Evolutionary conservation across 2,113 vertebrate species (phyloP), one percentile per base, ranked within the genome.

Genomic region (Scopus umbretta): DNA sequence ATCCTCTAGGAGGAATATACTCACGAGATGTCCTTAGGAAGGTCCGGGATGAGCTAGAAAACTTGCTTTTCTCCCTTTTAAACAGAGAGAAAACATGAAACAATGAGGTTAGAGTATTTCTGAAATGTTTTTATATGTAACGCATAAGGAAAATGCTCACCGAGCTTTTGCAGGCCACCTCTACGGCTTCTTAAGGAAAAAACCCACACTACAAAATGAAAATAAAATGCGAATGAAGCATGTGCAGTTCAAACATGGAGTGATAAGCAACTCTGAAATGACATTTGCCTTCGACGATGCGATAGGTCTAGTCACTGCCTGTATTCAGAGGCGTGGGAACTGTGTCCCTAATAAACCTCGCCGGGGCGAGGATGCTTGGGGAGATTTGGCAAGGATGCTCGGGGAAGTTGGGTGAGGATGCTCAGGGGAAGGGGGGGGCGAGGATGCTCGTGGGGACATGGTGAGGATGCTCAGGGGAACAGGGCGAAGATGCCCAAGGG

Each of bases 231-330:
- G 13, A 27, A 29, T n/a, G 26, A 53, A 53, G 16, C 8, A 10
- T 13, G 17, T 6, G 14, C 25, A 3, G 38, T 19, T 30, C 52
- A 25, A 52, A 38, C 7, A 12, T 0, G 17, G 42, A 13, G 27
- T 2, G 34, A 27, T 4, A 3, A 0, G 7, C 16, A 62, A 12
- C 19, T 52, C 81, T 25, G 42, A 19, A 66, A 61, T 7, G 72
- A 16, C 32, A 26, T 16, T 40, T 61, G 32, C 38, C 73, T 75
- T 42, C 53, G 55, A 32, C 29, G 59, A 43, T 1, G 23, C 2
- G 19, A 11, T 3, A 7, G 55, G 19, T 21, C 20, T 7, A 1
- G 5, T 65, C 32, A 5, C 17, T 10, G 1, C 3, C 1, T 1
- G 67, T 5, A 5, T 5, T 38, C 18, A 6, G 42, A 18, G 56